Conservation (phyloP, 2,888 invertebrate species). For the Zhuqinia jingwanae region DNA sequence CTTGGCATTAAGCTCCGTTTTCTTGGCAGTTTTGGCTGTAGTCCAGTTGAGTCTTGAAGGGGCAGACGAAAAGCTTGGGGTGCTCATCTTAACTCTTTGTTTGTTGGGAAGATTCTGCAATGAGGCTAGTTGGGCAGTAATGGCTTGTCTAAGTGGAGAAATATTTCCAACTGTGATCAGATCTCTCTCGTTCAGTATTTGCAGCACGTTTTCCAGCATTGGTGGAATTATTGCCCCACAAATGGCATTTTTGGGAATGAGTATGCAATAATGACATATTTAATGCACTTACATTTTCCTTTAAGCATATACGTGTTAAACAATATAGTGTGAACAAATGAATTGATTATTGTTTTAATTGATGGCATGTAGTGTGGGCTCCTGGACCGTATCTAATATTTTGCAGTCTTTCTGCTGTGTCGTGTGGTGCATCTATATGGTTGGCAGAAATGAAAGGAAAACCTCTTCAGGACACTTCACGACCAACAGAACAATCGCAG, state of each 20-base stretch:
- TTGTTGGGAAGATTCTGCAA: slow-evolving; percentile 72
- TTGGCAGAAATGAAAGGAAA: slow-evolving; percentile 75
- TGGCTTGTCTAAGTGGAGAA: slow-evolving; percentile 77
- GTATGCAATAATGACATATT: slow-evolving; percentile 70
- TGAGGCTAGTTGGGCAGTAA: slow-evolving; percentile 75
- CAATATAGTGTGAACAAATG: background rate
- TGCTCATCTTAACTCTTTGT: slow-evolving; percentile 64
- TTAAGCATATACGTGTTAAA: no score
- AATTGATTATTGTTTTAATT: background rate
- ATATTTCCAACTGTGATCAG: slow-evolving; percentile 76
- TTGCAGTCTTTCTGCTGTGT: slow-evolving; percentile 61
- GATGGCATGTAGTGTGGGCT: slow-evolving; percentile 74
- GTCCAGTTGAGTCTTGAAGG: slow-evolving; percentile 32
- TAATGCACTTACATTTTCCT: no score
- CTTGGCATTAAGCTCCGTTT: slow-evolving; percentile 62
- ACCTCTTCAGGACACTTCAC: slow-evolving; percentile 67
- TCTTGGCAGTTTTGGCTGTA: slow-evolving; percentile 67
- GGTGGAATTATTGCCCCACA: slow-evolving; percentile 77
- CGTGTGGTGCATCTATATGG: slow-evolving; percentile 57
- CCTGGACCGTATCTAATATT: slow-evolving; percentile 75
- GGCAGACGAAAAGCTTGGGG: slow-evolving; percentile 39
- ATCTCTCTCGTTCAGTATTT: slow-evolving; percentile 74
- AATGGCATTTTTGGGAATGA: slow-evolving; percentile 72
- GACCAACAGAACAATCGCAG: no score
- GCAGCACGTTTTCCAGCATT: slow-evolving; percentile 70